A percentile compares a stretch with the other conserved stretches of the same genome.
Conservation (phyloP, 2,797 vertebrate genomes). For the Clamator glandarius region DNA sequence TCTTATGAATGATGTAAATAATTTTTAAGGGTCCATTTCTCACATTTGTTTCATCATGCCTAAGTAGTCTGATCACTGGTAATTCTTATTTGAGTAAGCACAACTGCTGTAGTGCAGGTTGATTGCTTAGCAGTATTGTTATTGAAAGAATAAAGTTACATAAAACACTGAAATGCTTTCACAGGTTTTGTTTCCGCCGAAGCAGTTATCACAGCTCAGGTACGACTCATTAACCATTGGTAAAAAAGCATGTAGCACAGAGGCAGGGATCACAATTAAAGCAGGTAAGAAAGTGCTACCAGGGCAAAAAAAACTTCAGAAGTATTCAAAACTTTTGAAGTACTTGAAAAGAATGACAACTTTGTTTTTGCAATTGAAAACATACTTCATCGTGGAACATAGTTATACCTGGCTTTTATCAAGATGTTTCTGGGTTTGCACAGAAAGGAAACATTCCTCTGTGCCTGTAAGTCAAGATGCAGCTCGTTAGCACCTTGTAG, state of each 20-base stretch:
- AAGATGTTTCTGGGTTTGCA: background rate
- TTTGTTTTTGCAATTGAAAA: background rate
- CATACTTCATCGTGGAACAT: background rate
- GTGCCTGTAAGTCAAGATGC: background rate
- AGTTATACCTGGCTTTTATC: background rate
- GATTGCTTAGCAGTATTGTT: slow-evolving; percentile 21
- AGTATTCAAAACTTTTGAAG: background rate
- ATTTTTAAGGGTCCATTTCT: slow-evolving; percentile 47
- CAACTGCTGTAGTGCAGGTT: slow-evolving; percentile 24
- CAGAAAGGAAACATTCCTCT: background rate
- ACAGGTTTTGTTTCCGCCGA: slow-evolving; percentile 32
- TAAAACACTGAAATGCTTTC: slow-evolving; percentile 33
- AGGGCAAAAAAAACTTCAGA: background rate
- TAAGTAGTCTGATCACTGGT: slow-evolving; percentile 38
- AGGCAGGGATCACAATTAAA: background rate
- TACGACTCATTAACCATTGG: background rate
- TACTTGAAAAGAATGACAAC: background rate
- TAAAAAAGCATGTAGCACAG: background rate
- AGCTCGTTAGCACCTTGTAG: background rate
- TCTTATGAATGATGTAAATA: slow-evolving; percentile 70
- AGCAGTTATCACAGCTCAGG: slow-evolving; percentile 3
- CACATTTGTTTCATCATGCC: background rate
- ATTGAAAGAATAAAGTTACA: slow-evolving; percentile 56
- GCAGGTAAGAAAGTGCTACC: background rate
- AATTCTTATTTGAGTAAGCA: slow-evolving; percentile 38